Base-by-base conservation (phyloP, 2,797 vertebrate species). In the Ambastaia sidthimunki region DNA sequence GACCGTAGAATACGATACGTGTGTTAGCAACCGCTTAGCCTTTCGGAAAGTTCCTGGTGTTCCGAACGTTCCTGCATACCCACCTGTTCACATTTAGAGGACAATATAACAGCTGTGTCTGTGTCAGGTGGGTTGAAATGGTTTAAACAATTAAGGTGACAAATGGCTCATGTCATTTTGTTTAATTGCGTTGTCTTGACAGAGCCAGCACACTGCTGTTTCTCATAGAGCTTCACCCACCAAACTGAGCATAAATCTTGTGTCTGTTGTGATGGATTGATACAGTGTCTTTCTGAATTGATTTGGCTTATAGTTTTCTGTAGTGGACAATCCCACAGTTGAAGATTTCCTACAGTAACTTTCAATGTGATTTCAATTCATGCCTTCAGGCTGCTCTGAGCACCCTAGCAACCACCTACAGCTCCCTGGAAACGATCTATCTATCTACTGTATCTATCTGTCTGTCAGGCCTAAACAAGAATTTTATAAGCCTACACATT, bases 41-140 rank as follows among this genome's bases (percentile, higher is more conserved):
- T 59, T 65, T 67, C 25, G 52, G 47, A 75, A 70, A 41, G 55
- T 54, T 10, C 12, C 50, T 71, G 31, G 18, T 68, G 62, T 71
- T 60, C 15, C n/a, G 62, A 75, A 47, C 52, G 37, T 62, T 48
- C 47, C 23, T 28, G 18, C 47, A 57, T 60, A 62, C 34, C 47
- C 57, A 48, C 57, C 25, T 15, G 73, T 63, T 71, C 31, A 52
- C 54, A 59, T 60, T 41, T 7, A 78, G 3, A 44, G 28, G 68
- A 19, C 11, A 10, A 12, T 19, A 65, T 19, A 23, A 59, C 25
- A 18, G 5, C 15, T 15, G 25, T 62, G 25, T 62, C 13, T 62
- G 59, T 6, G 0, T n/a, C 18, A 63, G 18, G 31, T 63, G 13
- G 31, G 15, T 37, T 19, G 18, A 62, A 16, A 10, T 31, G 59